These are phyloP conservation scores for Vandiemenella viatica DNA, from an alignment of 2,888 invertebrate species.

Conservation along the genomic window DNA sequence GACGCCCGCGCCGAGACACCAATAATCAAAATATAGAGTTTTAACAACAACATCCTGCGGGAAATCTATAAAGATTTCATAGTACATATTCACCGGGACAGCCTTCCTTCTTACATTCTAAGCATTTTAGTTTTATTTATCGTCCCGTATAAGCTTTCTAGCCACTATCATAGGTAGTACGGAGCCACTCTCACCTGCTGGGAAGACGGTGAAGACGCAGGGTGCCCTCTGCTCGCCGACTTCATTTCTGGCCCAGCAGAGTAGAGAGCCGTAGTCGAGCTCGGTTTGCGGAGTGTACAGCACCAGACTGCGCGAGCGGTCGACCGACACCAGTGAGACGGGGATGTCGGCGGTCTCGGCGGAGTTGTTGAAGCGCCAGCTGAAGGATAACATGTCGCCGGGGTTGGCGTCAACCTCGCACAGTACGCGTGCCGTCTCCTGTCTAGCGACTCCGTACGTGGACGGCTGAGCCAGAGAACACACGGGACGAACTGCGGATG, in stretches of 20 bases:
- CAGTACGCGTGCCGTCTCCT: slow-evolving; percentile 49
- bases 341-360: slow-evolving; percentile 53
- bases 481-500: slow-evolving; percentile 37
- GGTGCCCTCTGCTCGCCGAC: slow-evolving; percentile 56
- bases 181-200: no score
- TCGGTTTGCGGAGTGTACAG: slow-evolving; percentile 58
- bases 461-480: slow-evolving; percentile 53
- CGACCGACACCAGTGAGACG: slow-evolving; percentile 41
- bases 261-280: slow-evolving; percentile 47
- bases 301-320: slow-evolving; percentile 46
- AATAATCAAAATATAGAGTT: no score
- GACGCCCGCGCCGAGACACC: no score
- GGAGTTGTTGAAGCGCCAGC: slow-evolving; percentile 64
- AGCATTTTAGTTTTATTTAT: no score
- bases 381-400: slow-evolving; percentile 43
- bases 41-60: no score
- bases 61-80: no score
- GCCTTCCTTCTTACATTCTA: no score
- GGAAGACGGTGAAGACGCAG: slow-evolving; percentile 56
- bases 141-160: no score
- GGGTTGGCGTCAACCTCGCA: slow-evolving; percentile 58
- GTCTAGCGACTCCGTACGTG: slow-evolving; percentile 55
- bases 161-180: no score
- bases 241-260: slow-evolving; percentile 60
- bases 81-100: no score